A percentile compares a stretch with the other conserved stretches of the same genome.
Conservation (phyloP, 2,113 vertebrate genomes). For the Lagopus muta region DNA sequence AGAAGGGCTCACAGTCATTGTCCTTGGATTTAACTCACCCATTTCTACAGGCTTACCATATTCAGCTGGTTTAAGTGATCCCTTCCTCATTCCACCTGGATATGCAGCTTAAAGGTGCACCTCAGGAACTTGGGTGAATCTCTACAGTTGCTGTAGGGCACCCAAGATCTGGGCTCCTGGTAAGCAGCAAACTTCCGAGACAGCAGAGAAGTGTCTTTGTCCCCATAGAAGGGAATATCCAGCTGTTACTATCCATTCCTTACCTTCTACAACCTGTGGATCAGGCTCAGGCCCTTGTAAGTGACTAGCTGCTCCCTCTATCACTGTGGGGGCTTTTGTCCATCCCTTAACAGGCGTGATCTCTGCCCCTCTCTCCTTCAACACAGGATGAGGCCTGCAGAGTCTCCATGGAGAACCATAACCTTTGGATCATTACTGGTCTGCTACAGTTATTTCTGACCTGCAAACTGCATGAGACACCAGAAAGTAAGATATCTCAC, state of each 20-base stretch:
- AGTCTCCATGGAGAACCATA: neutral
- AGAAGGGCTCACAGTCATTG: neutral
- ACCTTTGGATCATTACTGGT: neutral
- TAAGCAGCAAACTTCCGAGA: neutral
- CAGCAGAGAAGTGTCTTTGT: neutral
- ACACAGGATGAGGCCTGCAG: neutral
- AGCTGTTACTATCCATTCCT: neutral
- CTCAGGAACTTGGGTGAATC: neutral
- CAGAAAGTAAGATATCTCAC: fast-evolving
- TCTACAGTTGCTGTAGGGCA: neutral
- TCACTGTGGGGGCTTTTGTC: neutral
- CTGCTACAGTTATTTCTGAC: neutral
- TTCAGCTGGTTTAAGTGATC: neutral
- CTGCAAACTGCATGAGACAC: neutral
- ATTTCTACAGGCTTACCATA: neutral
- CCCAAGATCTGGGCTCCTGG: neutral
- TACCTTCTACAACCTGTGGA: neutral
- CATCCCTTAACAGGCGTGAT: neutral
- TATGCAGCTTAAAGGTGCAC: neutral
- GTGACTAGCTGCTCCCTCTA: neutral
- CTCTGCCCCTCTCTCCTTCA: neutral
- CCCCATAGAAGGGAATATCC: neutral
- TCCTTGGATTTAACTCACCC: neutral
- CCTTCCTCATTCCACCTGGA: neutral
- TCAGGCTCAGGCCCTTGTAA: neutral